A percentile compares a stretch with the other conserved stretches of the same genome.
Evolutionary conservation across 2,888 invertebrate species (phyloP).

Genomic region (Chalcosyrphus nemorum): DNA sequence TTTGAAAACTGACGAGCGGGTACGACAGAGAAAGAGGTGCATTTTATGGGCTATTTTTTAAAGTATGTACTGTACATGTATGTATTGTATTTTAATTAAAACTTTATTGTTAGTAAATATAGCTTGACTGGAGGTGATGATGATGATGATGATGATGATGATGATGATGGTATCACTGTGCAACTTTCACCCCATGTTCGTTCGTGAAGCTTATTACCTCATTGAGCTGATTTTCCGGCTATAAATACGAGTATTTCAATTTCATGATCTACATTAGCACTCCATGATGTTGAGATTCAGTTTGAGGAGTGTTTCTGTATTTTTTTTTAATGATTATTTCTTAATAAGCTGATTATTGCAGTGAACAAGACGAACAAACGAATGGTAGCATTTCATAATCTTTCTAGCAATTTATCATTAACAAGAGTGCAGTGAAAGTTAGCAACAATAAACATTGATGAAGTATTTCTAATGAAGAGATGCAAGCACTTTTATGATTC

Average conservation of each 20-base stretch:
- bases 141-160: no score
- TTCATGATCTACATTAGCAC: conserved; percentile 13
- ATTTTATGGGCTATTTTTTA: background rate
- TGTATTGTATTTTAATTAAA: background rate
- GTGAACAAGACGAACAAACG: background rate
- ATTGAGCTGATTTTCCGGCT: conserved; percentile 40
- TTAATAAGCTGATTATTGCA: conserved; percentile 18
- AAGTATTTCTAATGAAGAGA: background rate
- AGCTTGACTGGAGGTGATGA: no score
- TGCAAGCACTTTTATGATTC: no score
- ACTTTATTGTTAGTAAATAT: background rate
- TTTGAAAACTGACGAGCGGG: background rate
- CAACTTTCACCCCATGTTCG: conserved; percentile 37
- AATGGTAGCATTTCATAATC: conserved; percentile 13
- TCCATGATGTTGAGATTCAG: background rate
- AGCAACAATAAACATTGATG: conserved; percentile 3
- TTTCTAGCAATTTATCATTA: conserved; percentile 1
- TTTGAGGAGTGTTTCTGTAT: background rate
- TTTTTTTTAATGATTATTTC: no score
- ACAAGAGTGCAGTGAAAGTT: conserved; percentile 29
- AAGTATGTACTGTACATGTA: background rate
- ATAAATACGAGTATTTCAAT: conserved; percentile 18
- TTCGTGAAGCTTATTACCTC: conserved; percentile 42
- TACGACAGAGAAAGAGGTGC: background rate
- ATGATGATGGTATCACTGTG: background rate